Evolutionary conservation across 2,888 invertebrate species (phyloP).

Genomic region (Cetonia aurata): DNA sequence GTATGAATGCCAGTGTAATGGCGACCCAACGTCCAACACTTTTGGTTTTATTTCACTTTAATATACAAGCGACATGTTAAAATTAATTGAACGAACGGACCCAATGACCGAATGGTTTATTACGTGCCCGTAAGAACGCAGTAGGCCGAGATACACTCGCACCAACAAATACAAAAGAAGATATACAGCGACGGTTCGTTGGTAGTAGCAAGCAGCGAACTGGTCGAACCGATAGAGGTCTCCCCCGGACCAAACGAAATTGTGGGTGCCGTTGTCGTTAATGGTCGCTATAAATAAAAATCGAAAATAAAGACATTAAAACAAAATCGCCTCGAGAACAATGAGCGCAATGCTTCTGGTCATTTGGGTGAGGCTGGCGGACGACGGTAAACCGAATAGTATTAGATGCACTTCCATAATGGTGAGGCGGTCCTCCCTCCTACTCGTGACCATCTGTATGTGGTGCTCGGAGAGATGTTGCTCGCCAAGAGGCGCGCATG

Average conservation of each 20-base stretch:
- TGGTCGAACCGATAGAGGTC: background rate
- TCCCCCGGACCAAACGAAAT: slow-evolving; percentile 20
- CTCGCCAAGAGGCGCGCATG: slow-evolving; percentile 63
- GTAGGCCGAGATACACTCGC: slow-evolving; percentile 6
- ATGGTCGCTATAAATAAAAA: slow-evolving; percentile 63
- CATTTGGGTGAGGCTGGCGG: slow-evolving; percentile 15
- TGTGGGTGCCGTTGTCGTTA: slow-evolving; percentile 50
- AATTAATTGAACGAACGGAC: slow-evolving; percentile 35
- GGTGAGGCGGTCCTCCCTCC: slow-evolving; percentile 54
- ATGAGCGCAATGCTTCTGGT: slow-evolving; percentile 59
- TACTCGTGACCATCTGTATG: slow-evolving; percentile 61
- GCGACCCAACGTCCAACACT: slow-evolving; percentile 32
- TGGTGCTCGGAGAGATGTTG: slow-evolving; percentile 62
- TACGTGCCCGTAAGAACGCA: slow-evolving; percentile 35
- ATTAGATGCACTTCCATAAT: slow-evolving; percentile 56
- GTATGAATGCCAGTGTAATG: slow-evolving; percentile 25
- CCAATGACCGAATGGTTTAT: slow-evolving; percentile 28
- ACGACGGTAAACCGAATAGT: slow-evolving; percentile 47
- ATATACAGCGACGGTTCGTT: background rate
- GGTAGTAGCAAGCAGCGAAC: background rate
- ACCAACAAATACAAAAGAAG: slow-evolving; percentile 9
- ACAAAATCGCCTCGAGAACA: slow-evolving; percentile 58
- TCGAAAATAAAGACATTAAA: slow-evolving; percentile 64
- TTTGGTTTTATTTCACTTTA: slow-evolving; percentile 33
- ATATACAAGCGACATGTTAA: slow-evolving; percentile 40